These are phyloP conservation scores for Dryoscopus gambensis DNA, from an alignment of 2,113 vertebrate genomes.

Conservation along the genomic window DNA sequence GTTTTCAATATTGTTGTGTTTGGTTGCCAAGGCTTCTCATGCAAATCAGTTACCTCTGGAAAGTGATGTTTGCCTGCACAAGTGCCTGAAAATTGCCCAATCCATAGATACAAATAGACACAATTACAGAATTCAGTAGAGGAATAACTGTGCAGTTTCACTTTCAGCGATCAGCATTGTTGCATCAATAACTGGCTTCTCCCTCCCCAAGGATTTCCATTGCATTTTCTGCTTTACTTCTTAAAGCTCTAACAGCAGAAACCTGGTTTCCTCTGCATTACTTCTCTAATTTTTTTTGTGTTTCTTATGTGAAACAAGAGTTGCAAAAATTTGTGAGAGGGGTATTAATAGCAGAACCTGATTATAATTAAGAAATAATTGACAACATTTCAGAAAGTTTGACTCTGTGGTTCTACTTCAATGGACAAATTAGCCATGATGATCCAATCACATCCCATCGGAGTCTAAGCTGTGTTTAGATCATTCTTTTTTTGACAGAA, in stretches of 20 bases:
- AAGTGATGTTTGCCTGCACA: background rate
- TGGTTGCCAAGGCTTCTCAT: background rate
- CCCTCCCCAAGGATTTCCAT: background rate
- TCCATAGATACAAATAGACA: background rate
- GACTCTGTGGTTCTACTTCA: background rate
- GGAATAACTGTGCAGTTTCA: background rate
- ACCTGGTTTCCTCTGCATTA: background rate
- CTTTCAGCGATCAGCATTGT: background rate
- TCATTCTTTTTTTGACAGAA: background rate
- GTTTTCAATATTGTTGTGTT: background rate
- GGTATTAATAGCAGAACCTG: background rate
- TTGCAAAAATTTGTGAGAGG: background rate
- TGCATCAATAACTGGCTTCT: background rate
- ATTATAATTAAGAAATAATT: background rate
- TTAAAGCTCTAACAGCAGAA: background rate
- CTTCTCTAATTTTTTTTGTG: background rate
- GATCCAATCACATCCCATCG: rapidly evolving
- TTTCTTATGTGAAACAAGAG: background rate
- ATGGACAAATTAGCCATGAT: background rate
- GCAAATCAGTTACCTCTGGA: background rate
- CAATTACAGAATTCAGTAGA: background rate
- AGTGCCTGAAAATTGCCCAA: background rate
- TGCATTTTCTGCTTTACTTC: background rate
- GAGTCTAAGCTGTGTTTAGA: background rate
- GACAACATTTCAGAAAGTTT: background rate